Evolutionary conservation across 2,888 invertebrate genomes (phyloP).

Genomic region (Pachymerium ferrugineum): DNA sequence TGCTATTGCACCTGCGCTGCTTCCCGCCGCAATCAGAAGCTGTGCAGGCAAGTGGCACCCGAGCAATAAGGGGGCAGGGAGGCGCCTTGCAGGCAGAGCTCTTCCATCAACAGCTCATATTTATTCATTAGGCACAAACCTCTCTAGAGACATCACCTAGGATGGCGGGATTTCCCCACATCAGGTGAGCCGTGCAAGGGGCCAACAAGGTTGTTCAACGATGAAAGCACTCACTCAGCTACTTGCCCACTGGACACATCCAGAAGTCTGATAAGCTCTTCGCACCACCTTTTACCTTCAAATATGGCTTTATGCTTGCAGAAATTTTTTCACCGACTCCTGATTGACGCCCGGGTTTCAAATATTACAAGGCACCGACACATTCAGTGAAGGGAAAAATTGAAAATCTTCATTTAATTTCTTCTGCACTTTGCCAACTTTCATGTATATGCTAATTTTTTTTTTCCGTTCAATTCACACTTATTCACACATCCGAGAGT

Average conservation of each 20-base stretch:
- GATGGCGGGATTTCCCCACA: conserved; percentile 15
- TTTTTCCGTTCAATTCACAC: background rate
- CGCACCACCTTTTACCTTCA: background rate
- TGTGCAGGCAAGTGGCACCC: conserved; percentile 22
- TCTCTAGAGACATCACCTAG: conserved; percentile 12
- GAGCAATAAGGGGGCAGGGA: conserved; percentile 24
- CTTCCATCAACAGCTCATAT: conserved; percentile 27
- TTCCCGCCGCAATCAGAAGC: conserved; percentile 27
- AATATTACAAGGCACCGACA: background rate
- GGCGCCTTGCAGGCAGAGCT: conserved; percentile 10
- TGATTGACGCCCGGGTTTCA: background rate
- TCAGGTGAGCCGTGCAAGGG: conserved; percentile 19
- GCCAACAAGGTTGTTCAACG: conserved; percentile 27
- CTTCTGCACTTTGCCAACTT: background rate
- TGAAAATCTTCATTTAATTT: conserved; percentile 23
- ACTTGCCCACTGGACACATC: conserved; percentile 17
- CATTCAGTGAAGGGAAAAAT: background rate
- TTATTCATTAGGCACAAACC: conserved; percentile 19
- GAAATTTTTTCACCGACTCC: background rate
- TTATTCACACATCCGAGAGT: background rate
- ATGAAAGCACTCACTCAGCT: conserved; percentile 27
- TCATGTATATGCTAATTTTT: conserved; percentile 21
- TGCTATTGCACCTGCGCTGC: conserved; percentile 21
- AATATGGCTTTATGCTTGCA: background rate
- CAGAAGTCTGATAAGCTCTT: background rate